These are phyloP conservation scores for Dicycla oo DNA, from an alignment of 2,888 invertebrate genomes.

Conservation along the genomic window DNA sequence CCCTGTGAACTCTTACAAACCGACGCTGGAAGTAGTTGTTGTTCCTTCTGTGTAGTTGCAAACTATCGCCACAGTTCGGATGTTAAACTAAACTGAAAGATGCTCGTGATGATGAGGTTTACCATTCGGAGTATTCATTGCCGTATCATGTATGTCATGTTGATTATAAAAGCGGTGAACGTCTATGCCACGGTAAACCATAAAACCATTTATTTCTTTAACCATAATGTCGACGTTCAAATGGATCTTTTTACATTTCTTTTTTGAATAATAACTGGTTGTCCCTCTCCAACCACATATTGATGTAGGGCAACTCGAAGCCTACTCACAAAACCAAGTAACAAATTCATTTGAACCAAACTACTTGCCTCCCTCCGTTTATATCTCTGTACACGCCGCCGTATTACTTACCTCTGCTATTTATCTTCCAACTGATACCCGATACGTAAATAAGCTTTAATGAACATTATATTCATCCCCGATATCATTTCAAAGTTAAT, in stretches of 20 bases:
- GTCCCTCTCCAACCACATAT: not conserved
- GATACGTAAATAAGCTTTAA: conserved; percentile 52
- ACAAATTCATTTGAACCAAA: not conserved
- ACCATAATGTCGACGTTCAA: not conserved
- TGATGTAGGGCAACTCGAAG: not conserved
- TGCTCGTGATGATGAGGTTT: not conserved
- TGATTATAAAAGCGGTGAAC: too few species aligned
- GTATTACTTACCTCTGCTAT: conserved; percentile 19
- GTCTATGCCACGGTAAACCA: not conserved
- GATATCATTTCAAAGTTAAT: conserved; percentile 57
- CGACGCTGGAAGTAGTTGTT: not conserved
- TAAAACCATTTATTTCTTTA: not conserved
- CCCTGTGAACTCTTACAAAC: not conserved
- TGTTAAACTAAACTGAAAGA: not conserved
- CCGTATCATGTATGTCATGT: not conserved
- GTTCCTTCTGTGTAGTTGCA: not conserved
- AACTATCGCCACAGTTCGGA: conserved; percentile 5
- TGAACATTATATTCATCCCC: conserved; percentile 49
- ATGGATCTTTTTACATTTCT: not conserved
- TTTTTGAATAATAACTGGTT: too few species aligned
- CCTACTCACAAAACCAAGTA: too few species aligned
- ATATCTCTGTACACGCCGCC: not conserved
- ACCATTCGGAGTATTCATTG: not conserved
- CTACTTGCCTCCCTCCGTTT: not conserved
- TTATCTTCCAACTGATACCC: conserved; percentile 41